Base-by-base conservation (phyloP, 2,888 invertebrate species). In the Cyclophora albipunctata region DNA sequence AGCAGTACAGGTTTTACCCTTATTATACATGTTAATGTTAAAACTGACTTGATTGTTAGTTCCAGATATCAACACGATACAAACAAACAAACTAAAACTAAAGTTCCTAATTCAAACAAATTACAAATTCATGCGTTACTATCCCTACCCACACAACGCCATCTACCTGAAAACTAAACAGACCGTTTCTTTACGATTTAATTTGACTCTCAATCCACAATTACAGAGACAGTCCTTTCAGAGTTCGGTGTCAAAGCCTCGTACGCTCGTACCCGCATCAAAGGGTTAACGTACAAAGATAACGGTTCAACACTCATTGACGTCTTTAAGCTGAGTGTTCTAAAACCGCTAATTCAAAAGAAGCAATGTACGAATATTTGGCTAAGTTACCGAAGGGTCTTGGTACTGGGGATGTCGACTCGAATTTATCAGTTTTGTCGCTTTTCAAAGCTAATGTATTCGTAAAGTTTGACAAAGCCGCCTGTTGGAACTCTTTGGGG, bases 391-490 rank as follows among this genome's bases (percentile, higher is more conserved):
- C 51, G 34, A 37, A 45, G 48, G 53, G 54, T 54, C 20, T 20
- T 60, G 40, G 49, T 52, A 50, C 54, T 57, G 52, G 65, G 67
- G 62, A 60, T 58, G 78, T 77, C 79, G 71, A 69, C 68, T 72
- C 69, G 64, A 77, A 81, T 83, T 83, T 80, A 80, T 83, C 83
- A 82, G 75, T 75, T 74, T 69, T 73, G 78, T 73, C 73, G 72
- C 69, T 71, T 66, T 68, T 71, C 62, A 69, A 72, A 75, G 81
- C 76, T 84, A 84, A 84, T 84, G 83, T 84, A 83, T 84, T 83
- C 84, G 61, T 66, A 71, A 83, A 84, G 79, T 83, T 83, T 71
- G 72, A 73, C 69, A 80, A 79, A 82, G 78, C 77, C 70, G 71
- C 69, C 67, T 77, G 75, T 72, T 67, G 72, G 63, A 54, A 67